phyloP scores from a whole-genome alignment of 2,113 vertebrate species.

The Etheostoma spectabile region DNA sequence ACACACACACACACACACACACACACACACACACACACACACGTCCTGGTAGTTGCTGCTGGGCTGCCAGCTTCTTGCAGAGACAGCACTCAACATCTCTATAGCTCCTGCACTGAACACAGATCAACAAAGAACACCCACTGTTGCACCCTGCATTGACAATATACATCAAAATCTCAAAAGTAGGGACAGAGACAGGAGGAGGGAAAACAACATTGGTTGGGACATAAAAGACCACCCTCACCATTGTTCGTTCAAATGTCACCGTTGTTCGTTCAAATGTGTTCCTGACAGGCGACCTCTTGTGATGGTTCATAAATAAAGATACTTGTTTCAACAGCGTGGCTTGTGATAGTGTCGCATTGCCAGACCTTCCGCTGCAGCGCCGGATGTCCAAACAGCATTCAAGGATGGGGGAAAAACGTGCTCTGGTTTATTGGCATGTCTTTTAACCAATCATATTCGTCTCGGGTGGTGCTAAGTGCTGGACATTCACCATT shows the following conservation, averaged over 20 bases:
- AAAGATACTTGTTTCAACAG: too few species aligned
- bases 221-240: not conserved
- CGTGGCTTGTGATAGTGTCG: not conserved
- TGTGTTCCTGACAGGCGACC: not conserved
- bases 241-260: not conserved
- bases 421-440: too few species aligned
- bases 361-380: too few species aligned
- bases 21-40: constrained; percentile 11
- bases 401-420: too few species aligned
- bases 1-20: constrained; percentile 14
- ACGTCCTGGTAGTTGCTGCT: constrained; percentile 13
- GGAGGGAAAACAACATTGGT: rapidly evolving
- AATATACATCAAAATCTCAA: constrained; percentile 17
- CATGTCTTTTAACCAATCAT: too few species aligned
- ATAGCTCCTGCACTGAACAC: constrained; percentile 49
- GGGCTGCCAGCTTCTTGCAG: constrained; percentile 45
- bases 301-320: not conserved
- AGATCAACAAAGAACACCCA: constrained; percentile 38
- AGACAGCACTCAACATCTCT: constrained; percentile 48
- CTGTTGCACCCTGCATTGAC: not conserved
- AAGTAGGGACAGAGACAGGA: not conserved
- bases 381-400: too few species aligned
- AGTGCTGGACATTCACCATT: too few species aligned
- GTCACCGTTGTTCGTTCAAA: not conserved
- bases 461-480: too few species aligned